Evolutionary conservation across 2,888 invertebrate genomes (phyloP).

Genomic region (Lithophane socia): DNA sequence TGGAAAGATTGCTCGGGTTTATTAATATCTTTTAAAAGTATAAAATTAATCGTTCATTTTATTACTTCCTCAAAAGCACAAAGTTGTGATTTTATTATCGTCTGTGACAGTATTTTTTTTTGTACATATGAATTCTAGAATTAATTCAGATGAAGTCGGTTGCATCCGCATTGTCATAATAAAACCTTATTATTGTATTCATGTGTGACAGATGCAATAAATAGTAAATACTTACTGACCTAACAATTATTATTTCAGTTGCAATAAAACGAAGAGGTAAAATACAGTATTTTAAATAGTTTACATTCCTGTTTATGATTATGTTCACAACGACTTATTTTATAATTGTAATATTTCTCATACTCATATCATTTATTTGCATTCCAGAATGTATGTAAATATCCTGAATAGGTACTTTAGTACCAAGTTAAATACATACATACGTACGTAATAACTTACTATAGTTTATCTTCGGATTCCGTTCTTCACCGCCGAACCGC

Average conservation of each 20-base stretch:
- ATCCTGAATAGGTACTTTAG: conserved; percentile 1
- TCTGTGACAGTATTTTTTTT: conserved; percentile 7
- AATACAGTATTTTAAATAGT: neutral
- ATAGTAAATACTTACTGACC: no score
- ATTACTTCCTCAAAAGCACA: conserved; percentile 36
- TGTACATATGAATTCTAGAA: conserved; percentile 4
- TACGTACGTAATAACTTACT: neutral
- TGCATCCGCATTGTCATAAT: conserved; percentile 38
- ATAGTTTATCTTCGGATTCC: neutral
- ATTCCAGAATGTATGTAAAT: neutral
- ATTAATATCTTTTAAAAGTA: neutral
- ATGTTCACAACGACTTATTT: neutral
- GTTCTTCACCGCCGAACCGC: neutral
- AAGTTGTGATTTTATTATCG: conserved; percentile 14
- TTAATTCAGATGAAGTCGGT: conserved; percentile 13
- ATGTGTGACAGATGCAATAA: conserved; percentile 18
- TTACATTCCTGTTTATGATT: conserved; percentile 7
- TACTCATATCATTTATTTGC: neutral
- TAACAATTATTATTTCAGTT: conserved; percentile 35
- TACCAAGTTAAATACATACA: neutral
- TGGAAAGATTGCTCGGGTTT: conserved; percentile 11
- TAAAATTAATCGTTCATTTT: conserved; percentile 44
- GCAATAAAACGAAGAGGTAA: neutral
- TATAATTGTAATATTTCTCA: neutral
- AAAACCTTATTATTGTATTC: conserved; percentile 33